A percentile compares a stretch with the other conserved stretches of the same genome.
These are phyloP conservation scores for Macaria liturata DNA, from an alignment of 2,888 invertebrate species.

Conservation along the genomic window DNA sequence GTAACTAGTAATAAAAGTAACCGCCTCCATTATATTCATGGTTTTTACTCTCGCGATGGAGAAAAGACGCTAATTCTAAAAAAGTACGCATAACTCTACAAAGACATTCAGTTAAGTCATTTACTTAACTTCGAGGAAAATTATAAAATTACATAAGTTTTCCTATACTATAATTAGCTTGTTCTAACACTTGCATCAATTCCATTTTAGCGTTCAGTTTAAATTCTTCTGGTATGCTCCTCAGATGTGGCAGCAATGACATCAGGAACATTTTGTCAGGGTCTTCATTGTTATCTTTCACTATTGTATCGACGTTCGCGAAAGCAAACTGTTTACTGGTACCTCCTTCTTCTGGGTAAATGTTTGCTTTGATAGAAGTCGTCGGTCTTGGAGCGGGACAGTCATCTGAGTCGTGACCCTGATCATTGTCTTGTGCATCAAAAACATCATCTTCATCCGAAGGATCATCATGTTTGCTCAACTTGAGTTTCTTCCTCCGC, in stretches of 20 bases:
- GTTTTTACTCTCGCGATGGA: too few species aligned
- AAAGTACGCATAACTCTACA: too few species aligned
- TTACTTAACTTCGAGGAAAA: too few species aligned
- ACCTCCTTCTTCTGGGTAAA: neutral
- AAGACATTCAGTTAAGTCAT: too few species aligned
- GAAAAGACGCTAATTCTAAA: too few species aligned
- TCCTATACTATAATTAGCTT: constrained; percentile 54
- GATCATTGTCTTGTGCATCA: constrained; percentile 36
- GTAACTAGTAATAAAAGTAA: too few species aligned
- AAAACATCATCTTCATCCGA: constrained; percentile 54
- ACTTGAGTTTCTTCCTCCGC: constrained; percentile 52
- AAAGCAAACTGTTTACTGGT: constrained; percentile 62
- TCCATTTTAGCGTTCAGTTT: constrained; percentile 71
- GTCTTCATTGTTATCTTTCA: constrained; percentile 57
- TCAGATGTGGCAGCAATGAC: constrained; percentile 70
- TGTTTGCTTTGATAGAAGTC: constrained; percentile 3
- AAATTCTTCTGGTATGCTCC: constrained; percentile 64
- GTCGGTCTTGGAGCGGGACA: constrained; percentile 1
- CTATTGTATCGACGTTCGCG: constrained; percentile 60
- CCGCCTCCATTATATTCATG: too few species aligned
- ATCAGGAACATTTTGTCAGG: constrained; percentile 69
- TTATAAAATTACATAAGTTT: constrained; percentile 32
- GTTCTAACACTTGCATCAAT: constrained; percentile 70
- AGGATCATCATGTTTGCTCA: constrained; percentile 49
- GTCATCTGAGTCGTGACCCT: constrained; percentile 38